Evolutionary conservation across 1,140 invertebrate species (phyloP).

Genomic region (Anastatus disparis): DNA sequence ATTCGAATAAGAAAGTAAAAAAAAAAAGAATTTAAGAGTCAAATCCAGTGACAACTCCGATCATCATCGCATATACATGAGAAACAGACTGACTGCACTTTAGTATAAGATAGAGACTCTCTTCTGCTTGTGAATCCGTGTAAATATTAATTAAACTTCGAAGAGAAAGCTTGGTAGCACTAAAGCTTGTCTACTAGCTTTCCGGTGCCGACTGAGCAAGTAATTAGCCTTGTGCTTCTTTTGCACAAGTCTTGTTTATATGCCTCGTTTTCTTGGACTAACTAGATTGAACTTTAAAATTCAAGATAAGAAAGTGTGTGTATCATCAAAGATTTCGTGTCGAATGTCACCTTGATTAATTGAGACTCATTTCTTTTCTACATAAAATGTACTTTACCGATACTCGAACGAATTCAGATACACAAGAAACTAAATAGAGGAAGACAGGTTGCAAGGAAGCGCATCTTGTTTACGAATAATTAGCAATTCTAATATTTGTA

Average conservation of each 20-base stretch:
- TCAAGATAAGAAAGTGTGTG: too few relatives aligned
- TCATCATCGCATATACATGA: conserved; percentile 30
- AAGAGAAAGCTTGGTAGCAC: not conserved
- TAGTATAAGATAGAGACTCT: too few relatives aligned
- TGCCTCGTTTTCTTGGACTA: conserved; percentile 6
- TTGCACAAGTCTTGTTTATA: not conserved
- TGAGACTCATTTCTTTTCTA: too few relatives aligned
- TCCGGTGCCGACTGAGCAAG: not conserved
- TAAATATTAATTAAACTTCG: conserved; percentile 36
- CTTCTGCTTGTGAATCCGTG: conserved; percentile 9
- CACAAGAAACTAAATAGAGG: too few relatives aligned
- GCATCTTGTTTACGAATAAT: too few relatives aligned
- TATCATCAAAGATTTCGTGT: too few relatives aligned
- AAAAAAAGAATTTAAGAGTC: conserved; percentile 21
- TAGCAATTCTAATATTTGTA: conserved; percentile 54
- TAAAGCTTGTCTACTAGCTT: not conserved
- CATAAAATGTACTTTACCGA: too few relatives aligned
- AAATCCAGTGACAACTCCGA: not conserved
- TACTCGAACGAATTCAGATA: too few relatives aligned
- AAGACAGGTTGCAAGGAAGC: too few relatives aligned
- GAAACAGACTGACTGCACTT: not conserved
- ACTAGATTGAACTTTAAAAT: conserved; percentile 24
- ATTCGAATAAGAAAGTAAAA: too few relatives aligned
- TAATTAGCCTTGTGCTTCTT: conserved; percentile 31
- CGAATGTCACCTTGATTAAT: too few relatives aligned